Percentiles rank a stretch among this genome's conserved stretches.
Conservation (phyloP, 2,888 invertebrate genomes). For the Isotomurus palustris region DNA sequence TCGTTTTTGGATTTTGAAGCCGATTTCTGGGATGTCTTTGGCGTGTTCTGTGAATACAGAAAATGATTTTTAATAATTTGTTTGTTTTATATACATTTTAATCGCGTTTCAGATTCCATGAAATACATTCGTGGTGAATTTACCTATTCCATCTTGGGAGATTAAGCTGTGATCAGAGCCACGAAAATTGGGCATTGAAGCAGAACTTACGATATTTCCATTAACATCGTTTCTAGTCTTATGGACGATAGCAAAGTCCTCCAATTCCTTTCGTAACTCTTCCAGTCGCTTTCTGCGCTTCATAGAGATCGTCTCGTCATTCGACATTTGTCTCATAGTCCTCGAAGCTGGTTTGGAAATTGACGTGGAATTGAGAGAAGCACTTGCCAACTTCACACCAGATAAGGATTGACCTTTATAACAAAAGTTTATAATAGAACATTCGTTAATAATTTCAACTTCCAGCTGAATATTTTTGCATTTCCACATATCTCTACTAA, state of each 20-base stretch:
- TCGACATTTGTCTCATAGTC: neutral
- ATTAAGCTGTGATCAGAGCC: neutral
- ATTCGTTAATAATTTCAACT: no score
- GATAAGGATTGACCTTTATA: neutral
- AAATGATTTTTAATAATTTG: neutral
- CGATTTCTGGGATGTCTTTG: neutral
- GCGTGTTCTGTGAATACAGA: neutral
- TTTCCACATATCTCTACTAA: no score
- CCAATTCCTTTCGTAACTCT: conserved; percentile 20
- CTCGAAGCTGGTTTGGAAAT: neutral
- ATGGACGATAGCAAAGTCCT: conserved; percentile 22
- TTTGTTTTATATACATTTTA: neutral
- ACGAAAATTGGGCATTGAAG: neutral
- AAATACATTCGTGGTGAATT: neutral
- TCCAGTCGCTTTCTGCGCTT: conserved; percentile 5
- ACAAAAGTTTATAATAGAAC: no score
- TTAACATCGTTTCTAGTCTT: conserved; percentile 19
- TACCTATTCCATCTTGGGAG: neutral
- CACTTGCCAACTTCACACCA: neutral
- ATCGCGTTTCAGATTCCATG: neutral
- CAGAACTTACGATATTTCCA: conserved; percentile 8
- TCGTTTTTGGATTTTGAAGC: conserved; percentile 15
- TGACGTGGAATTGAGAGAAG: neutral
- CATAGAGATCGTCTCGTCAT: neutral
- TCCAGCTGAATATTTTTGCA: no score